Conservation (phyloP, 2,113 vertebrate species). For the Microcebus lehilahytsara region DNA sequence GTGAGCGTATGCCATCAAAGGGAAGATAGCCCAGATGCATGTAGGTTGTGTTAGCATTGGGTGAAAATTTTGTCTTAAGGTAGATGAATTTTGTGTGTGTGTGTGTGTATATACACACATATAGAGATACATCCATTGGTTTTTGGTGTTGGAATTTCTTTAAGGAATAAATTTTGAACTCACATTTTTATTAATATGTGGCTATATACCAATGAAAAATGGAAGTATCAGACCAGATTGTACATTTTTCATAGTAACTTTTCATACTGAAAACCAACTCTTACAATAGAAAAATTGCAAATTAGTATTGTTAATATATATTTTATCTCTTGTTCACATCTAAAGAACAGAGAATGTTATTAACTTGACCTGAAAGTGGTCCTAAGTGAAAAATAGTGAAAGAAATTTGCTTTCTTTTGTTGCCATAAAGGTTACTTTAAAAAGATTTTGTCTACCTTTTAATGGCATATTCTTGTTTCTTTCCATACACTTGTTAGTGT, state of each 20-base stretch:
- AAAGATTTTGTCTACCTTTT: background rate
- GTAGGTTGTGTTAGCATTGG: background rate
- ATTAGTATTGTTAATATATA: background rate
- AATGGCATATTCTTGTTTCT: background rate
- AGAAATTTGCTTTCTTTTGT: background rate
- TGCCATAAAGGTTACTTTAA: background rate
- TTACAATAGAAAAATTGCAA: background rate
- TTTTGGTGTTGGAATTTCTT: slow-evolving; percentile 2
- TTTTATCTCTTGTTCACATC: background rate
- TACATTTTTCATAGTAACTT: background rate
- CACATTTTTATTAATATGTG: background rate
- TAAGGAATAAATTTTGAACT: slow-evolving; percentile 10
- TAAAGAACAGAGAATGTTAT: slow-evolving; percentile 27
- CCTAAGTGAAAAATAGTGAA: background rate
- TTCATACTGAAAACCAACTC: background rate
- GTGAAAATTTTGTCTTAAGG: slow-evolving; percentile 12
- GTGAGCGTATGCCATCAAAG: background rate
- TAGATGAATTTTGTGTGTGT: background rate
- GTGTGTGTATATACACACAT: background rate
- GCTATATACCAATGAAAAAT: background rate
- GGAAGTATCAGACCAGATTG: background rate
- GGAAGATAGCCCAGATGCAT: background rate
- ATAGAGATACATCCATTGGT: background rate
- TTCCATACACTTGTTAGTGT: background rate
- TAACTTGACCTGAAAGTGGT: background rate